phyloP scores from a whole-genome alignment of 2,113 vertebrate species.

The Tringa solitaria region DNA sequence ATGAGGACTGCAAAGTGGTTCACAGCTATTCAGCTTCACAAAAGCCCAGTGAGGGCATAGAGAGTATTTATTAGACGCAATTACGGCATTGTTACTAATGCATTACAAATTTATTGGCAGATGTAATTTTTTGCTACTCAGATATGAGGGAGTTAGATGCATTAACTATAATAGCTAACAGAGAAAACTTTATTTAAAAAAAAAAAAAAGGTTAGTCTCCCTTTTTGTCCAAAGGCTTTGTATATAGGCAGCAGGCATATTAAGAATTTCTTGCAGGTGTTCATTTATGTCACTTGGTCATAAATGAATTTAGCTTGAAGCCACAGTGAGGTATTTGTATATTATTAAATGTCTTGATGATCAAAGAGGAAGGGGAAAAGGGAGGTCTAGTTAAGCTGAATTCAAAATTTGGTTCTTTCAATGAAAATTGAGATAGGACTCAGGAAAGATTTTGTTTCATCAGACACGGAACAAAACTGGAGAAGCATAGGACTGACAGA shows the following conservation, averaged over 20 bases:
- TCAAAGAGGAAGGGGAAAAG: not conserved
- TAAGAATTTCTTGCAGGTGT: not conserved
- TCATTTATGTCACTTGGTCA: not conserved
- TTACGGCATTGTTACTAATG: not conserved
- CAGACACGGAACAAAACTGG: not conserved
- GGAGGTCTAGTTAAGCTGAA: not conserved
- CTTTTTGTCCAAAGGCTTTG: not conserved
- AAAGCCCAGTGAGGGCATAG: not conserved
- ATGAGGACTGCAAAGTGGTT: constrained; percentile 12
- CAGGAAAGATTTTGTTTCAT: not conserved
- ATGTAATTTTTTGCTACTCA: not conserved
- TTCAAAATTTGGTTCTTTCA: not conserved
- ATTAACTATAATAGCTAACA: not conserved
- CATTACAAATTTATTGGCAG: constrained; percentile 1
- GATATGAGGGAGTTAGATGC: not conserved
- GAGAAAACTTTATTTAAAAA: not conserved
- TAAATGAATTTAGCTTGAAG: not conserved
- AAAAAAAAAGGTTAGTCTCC: not conserved
- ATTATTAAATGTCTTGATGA: not conserved
- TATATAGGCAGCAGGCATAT: not conserved
- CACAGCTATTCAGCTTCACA: constrained; percentile 29
- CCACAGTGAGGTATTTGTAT: not conserved
- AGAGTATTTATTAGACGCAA: constrained; percentile 13
- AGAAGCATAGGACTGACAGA: not conserved
- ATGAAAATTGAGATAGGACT: not conserved